Evolutionary conservation across 2,113 vertebrate genomes (phyloP).

Genomic region (Rhinoderma darwinii): DNA sequence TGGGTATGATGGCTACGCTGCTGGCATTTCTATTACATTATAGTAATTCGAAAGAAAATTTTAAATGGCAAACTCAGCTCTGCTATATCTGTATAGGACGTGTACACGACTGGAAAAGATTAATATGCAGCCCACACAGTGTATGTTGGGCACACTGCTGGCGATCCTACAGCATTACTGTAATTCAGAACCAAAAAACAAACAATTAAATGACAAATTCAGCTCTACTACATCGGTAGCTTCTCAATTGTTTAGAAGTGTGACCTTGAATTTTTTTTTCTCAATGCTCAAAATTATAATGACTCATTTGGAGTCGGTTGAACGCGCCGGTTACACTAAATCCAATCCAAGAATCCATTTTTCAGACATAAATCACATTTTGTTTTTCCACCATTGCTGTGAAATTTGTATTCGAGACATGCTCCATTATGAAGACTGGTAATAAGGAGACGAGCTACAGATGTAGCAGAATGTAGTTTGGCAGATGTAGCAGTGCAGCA

Average conservation of each 20-base stretch:
- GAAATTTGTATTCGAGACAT: conserved; percentile 25
- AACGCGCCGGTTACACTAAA: background rate
- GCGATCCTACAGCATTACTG: background rate
- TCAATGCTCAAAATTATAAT: background rate
- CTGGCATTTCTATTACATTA: background rate
- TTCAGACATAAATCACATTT: background rate
- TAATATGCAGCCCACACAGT: too few species aligned
- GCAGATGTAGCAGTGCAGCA: background rate
- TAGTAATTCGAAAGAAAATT: background rate
- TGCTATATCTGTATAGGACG: background rate
- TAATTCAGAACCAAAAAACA: background rate
- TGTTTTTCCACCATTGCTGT: background rate
- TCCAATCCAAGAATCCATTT: background rate
- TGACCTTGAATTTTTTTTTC: conserved; percentile 21
- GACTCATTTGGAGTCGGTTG: background rate
- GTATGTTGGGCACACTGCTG: too few species aligned
- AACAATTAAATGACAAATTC: background rate
- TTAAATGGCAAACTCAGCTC: background rate
- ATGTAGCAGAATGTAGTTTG: background rate
- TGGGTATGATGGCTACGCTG: background rate
- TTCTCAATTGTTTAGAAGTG: background rate
- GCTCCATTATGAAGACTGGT: background rate
- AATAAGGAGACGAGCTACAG: background rate
- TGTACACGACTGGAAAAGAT: background rate
- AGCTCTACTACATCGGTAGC: background rate